Base-by-base conservation (phyloP, 2,113 vertebrate genomes). In the Antennarius striatus region DNA sequence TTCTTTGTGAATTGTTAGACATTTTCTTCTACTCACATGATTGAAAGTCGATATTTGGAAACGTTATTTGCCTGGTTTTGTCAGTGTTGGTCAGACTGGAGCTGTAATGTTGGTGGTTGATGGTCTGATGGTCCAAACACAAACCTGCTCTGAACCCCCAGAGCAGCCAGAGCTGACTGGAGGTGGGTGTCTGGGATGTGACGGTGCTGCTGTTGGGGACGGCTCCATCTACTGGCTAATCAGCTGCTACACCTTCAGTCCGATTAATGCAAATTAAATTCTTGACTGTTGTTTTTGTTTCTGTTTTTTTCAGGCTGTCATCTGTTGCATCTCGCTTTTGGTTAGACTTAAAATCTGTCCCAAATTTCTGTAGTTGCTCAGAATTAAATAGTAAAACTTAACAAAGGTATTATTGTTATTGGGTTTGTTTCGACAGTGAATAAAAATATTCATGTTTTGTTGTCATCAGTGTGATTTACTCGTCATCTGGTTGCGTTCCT, bases 201-300 rank as follows among this genome's bases (percentile, higher is more conserved):
- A 32, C 47, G 51, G 46, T 7, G 11, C 45, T 61, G 10, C 16
- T 73, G 75, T 75, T 88, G 86, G 56, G 79, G 69, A 90, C 80
- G 66, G 90, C 92, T 85, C 92, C 91, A 93, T 89, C 92, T 93
- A 84, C 91, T 92, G 92, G 92, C 58, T 92, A 85, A 90, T 91
- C 75, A 82, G 46, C 85, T 6, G 14, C 84, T 72, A 39, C 79
- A 79, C 88, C 71, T 76, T 77, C 65, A 50, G 29, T 17, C 17
- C 72, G 81, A 81, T 88, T 63, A 68, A 84, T 86, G 79, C 60
- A 83, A 82, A 85, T 82, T 0, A 78, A 9, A 57, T 43, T 43
- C 56, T 22, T 53, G 52, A 55, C 51, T 67, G 30, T 16, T 45
- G 49, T 54, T 55, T 63, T 48, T 45, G 59, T 68, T 39, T n/a